These are phyloP conservation scores for Clivina fossor DNA, from an alignment of 2,888 invertebrate genomes.

Conservation along the genomic window DNA sequence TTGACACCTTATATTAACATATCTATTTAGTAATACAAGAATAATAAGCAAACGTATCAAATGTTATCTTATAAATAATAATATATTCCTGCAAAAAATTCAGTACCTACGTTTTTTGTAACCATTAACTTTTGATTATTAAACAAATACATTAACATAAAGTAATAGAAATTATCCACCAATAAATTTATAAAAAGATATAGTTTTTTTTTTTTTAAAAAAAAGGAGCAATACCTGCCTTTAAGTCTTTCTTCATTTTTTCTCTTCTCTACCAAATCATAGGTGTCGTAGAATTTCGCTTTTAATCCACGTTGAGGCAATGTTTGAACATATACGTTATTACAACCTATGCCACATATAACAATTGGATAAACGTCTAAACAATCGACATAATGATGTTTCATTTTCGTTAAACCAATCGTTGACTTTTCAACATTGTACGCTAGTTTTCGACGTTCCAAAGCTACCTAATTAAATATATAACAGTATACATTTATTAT, in stretches of 20 bases:
- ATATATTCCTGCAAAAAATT: background rate
- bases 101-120: too few relatives aligned
- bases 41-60: too few relatives aligned
- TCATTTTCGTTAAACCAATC: conserved; percentile 63
- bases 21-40: too few relatives aligned
- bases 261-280: conserved; percentile 60
- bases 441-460: conserved; percentile 66
- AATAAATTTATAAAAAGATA: too few relatives aligned
- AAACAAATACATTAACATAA: too few relatives aligned
- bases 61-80: too few relatives aligned
- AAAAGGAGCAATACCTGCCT: conserved; percentile 59
- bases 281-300: conserved; percentile 58
- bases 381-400: conserved; percentile 66
- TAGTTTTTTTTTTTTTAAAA: too few relatives aligned
- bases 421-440: conserved; percentile 72
- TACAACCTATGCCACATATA: conserved; percentile 60
- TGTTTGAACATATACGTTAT: conserved; percentile 57
- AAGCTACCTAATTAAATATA: conserved; percentile 55
- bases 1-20: too few relatives aligned
- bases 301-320: conserved; percentile 66
- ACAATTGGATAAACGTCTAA: conserved; percentile 66
- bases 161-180: too few relatives aligned
- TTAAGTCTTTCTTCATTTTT: conserved; percentile 60
- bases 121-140: too few relatives aligned
- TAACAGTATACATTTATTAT: too few relatives aligned